A percentile compares a stretch with the other conserved stretches of the same genome.
Evolutionary conservation across 1,140 invertebrate species (phyloP).

Genomic region (Kradibia gibbosae): DNA sequence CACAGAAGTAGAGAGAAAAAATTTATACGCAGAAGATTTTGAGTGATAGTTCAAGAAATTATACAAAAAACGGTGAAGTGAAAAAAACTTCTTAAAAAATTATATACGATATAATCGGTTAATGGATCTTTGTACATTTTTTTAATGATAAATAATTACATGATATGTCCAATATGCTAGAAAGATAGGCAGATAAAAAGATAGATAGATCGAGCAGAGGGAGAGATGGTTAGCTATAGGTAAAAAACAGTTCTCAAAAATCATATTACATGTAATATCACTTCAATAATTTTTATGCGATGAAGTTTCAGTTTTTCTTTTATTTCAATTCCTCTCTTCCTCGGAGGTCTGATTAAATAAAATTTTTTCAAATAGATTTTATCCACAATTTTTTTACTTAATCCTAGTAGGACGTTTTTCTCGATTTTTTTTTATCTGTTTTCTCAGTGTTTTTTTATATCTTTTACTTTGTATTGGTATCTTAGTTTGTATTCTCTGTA

Average conservation of each 20-base stretch:
- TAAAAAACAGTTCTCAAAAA: too few species aligned
- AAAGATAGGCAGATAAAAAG: too few species aligned
- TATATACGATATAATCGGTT: too few species aligned
- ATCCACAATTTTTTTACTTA: constrained; percentile 6
- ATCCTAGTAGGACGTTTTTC: background rate
- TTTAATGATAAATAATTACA: too few species aligned
- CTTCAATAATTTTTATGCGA: background rate
- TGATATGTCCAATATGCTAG: too few species aligned
- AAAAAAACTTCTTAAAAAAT: too few species aligned
- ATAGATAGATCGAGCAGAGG: too few species aligned
- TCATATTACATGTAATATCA: constrained; percentile 10
- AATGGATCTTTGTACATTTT: too few species aligned
- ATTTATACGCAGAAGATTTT: background rate
- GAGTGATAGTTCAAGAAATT: background rate
- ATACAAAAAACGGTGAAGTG: background rate
- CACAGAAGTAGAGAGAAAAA: background rate
- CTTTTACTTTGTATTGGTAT: background rate
- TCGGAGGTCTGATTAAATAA: background rate
- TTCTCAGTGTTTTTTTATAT: background rate
- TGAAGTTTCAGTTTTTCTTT: background rate
- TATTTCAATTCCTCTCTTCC: background rate
- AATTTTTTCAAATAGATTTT: constrained; percentile 2
- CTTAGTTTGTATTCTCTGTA: too few species aligned
- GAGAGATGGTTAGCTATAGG: too few species aligned
- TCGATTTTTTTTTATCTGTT: background rate